Conservation (phyloP, 1,140 invertebrate genomes). For the Procambarus clarkii region DNA sequence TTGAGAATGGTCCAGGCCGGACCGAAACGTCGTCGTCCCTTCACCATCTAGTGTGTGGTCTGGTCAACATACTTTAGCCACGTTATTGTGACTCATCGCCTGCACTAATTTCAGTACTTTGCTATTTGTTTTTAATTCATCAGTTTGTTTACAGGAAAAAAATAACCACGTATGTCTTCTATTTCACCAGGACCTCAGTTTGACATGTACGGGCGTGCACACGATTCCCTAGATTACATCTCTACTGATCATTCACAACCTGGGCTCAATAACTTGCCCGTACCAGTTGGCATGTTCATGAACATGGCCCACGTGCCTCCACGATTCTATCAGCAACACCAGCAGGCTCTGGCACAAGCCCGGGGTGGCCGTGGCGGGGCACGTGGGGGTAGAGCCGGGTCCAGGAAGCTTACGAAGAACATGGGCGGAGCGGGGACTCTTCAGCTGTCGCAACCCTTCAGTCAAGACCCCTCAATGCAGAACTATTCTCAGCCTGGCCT, state of each 20-base stretch:
- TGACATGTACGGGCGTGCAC: slow-evolving; percentile 75
- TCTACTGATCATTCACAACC: slow-evolving; percentile 89
- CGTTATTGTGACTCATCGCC: too few species aligned
- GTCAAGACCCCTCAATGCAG: slow-evolving; percentile 79
- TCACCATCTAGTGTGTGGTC: too few species aligned
- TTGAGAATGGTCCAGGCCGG: too few species aligned
- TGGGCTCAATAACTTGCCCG: slow-evolving; percentile 86
- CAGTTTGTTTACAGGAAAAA: not conserved
- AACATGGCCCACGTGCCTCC: slow-evolving; percentile 93
- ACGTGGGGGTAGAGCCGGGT: slow-evolving; percentile 42
- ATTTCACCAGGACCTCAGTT: slow-evolving; percentile 53
- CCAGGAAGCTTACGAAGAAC: slow-evolving; percentile 45
- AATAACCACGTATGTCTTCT: not conserved
- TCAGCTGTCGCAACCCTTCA: slow-evolving; percentile 75
- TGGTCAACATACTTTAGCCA: too few species aligned
- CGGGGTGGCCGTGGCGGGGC: slow-evolving; percentile 50
- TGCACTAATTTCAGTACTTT: too few species aligned
- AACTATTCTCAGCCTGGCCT: slow-evolving; percentile 76
- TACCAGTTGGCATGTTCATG: slow-evolving; percentile 96
- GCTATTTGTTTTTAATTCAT: too few species aligned
- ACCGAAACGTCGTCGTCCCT: too few species aligned
- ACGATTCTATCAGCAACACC: slow-evolving; percentile 89
- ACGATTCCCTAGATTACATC: slow-evolving; percentile 95
- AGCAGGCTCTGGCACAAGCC: slow-evolving; percentile 81
- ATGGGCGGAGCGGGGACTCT: slow-evolving; percentile 42